Evolutionary conservation across 1,140 invertebrate species (phyloP), one percentile per base, ranked within the genome.

Genomic region (Drosophila bipectinata): DNA sequence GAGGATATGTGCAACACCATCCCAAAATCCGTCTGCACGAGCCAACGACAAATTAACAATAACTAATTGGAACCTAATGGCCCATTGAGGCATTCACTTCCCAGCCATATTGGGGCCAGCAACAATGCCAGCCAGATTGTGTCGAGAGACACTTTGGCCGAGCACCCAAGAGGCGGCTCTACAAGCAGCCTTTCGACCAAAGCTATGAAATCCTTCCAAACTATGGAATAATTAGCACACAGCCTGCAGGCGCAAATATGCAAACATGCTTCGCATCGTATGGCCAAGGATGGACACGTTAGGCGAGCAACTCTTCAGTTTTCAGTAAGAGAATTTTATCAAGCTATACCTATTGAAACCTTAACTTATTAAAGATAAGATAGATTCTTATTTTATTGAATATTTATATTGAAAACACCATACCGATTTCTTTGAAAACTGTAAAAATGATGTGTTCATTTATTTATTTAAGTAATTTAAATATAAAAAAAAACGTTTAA

Each of bases 41-140:
- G n/a, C 56, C 66, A 71, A 82, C 52, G 74, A 75, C 82, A 85
- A 78, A 87, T 87, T 87, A 87, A 85, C 82, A 85, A 87, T 78
- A 87, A 81, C 78, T 85, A 85, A 87, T 85, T 85, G 73, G 66
- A 62, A 56, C 45, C 60, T 87, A 85, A 85, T 87, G 82, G 62
- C 64, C 74, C 73, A 68, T 74, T 73, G 60, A 64, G 60, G 71
- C 64, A 63, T 64, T 63, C 52, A 72, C 28, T 30, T 54, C 32
- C 51, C 48, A 7, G 44, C 52, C 44, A 47, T 45, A 56, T 67
- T 53, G 48, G 37, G 26, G 47, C 32, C 60, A 7, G 7, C 60
- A 68, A 47, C 72, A 61, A 51, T 57, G 72, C 34, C 28, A 18
- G 21, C 44, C 39, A 28, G 28, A 44, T 49, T 32, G 61, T 58